Conservation (phyloP, 2,113 vertebrate genomes). For the Phalacrocorax brasilianus region DNA sequence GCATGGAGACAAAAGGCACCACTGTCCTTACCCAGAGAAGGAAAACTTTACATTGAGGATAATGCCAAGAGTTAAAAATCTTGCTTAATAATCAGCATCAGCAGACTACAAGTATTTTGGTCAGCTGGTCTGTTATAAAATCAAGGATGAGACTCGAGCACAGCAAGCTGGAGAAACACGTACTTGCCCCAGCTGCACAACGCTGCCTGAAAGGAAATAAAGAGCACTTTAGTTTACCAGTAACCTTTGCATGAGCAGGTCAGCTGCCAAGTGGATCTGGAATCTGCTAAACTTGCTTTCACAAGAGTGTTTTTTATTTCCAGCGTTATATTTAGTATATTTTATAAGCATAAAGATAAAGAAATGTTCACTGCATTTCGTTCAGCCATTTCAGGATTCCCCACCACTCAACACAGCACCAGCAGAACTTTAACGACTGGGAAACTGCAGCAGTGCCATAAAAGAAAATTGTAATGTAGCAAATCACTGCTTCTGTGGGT, state of each 20-base stretch:
- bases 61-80: background rate
- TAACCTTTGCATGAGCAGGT: background rate
- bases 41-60: background rate
- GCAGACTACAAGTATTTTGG: background rate
- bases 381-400: background rate
- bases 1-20: background rate
- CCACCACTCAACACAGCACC: background rate
- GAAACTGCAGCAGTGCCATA: background rate
- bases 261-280: background rate
- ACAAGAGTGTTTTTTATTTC: background rate
- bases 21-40: background rate
- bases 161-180: background rate
- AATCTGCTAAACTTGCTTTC: background rate
- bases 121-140: background rate
- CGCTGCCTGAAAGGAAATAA: background rate
- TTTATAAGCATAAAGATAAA: background rate
- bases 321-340: background rate
- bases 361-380: background rate
- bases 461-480: background rate
- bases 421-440: slow-evolving; percentile 4
- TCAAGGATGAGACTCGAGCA: background rate
- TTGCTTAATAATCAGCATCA: background rate
- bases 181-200: background rate
- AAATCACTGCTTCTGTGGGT: background rate
- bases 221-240: background rate